These are phyloP conservation scores for Enteromius viviparus DNA, from an alignment of 2,797 vertebrate species.

Conservation along the genomic window DNA sequence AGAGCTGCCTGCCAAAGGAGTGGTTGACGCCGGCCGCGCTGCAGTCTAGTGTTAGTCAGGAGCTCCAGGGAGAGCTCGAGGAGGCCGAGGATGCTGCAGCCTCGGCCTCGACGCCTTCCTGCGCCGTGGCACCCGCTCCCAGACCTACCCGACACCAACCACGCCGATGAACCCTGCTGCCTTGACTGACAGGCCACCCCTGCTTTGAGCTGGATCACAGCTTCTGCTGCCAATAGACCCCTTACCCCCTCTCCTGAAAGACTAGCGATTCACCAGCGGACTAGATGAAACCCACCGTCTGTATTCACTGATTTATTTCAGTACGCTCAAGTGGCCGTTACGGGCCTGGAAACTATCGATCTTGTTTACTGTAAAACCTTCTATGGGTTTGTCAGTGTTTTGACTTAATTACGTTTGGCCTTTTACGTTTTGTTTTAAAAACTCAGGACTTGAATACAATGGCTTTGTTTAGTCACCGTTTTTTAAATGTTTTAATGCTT, in stretches of 20 bases:
- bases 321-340: slow-evolving; percentile 3
- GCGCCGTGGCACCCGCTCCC: slow-evolving; percentile 70
- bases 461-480: slow-evolving; percentile 58
- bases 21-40: slow-evolving; percentile 97
- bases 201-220: slow-evolving; percentile 49
- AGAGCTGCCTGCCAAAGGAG: slow-evolving; percentile 98
- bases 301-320: slow-evolving; percentile 32
- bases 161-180: slow-evolving; percentile 61
- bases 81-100: slow-evolving; percentile 93
- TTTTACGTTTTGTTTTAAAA: slow-evolving; percentile 67
- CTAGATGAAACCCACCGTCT: slow-evolving; percentile 45
- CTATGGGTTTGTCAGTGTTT: slow-evolving; percentile 55
- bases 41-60: slow-evolving; percentile 97
- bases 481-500: slow-evolving; percentile 55
- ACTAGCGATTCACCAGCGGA: slow-evolving; percentile 70
- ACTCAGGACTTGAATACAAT: slow-evolving; percentile 78
- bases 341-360: slow-evolving; percentile 31
- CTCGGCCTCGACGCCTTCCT: slow-evolving; percentile 71
- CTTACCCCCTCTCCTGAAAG: slow-evolving; percentile 30
- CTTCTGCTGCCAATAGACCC: slow-evolving; percentile 56
- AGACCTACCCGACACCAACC: slow-evolving; percentile 82
- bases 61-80: slow-evolving; percentile 89
- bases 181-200: slow-evolving; percentile 47
- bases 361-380: slow-evolving; percentile 46
- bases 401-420: slow-evolving; percentile 51